Base-by-base conservation (phyloP, 2,113 vertebrate genomes). In the Thunnus maccoyii region DNA sequence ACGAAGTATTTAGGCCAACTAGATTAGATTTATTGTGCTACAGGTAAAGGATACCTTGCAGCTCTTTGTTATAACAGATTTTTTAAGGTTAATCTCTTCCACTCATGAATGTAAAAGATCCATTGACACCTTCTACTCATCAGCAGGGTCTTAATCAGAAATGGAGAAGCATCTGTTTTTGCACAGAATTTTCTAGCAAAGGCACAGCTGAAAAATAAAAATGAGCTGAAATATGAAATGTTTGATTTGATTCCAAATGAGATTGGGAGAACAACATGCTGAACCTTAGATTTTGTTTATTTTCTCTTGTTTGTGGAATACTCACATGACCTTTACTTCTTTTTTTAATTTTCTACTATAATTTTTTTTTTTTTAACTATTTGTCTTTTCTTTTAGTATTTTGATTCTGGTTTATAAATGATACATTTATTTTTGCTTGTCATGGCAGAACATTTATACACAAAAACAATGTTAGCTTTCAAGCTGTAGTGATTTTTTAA, bases 401-500 rank as follows among this genome's bases (percentile, higher is more conserved):
- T 47, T 55, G 58, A 9, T 32, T 63, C 8, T 73, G 41, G 57
- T 76, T 86, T 75, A 80, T 84, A 56, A 80, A n/a, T 78, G 13
- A 41, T 41, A 41, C 16, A 66, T 52, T 67, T 46, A 7, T 66
- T 67, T 46, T 52, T 66, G 47, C 17, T 66, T 57, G 46, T 27
- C 3, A 1, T 52, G 20, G 22, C 14, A 18, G 22, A 63, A 57
- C 25, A 44, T 58, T 55, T 73, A 13, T 11, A 6, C 36, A 69
- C n/a, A 0, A 41, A 9, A 41, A 41, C 36, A 41, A 41, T 41
- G 3, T 8, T 36, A 36, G 32, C 7, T 36, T 5, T 36, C 32
- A 36, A 36, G 7, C 32, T 56, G 54, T n/a, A 22, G 20, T 55
- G 20, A 4, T 56, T 55, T 55, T 56, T 56, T 56, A 13, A 56